These are phyloP conservation scores for Palythoa caribaeorum DNA, from an alignment of 92 coral and sea anemone species.

Conservation along the genomic window DNA sequence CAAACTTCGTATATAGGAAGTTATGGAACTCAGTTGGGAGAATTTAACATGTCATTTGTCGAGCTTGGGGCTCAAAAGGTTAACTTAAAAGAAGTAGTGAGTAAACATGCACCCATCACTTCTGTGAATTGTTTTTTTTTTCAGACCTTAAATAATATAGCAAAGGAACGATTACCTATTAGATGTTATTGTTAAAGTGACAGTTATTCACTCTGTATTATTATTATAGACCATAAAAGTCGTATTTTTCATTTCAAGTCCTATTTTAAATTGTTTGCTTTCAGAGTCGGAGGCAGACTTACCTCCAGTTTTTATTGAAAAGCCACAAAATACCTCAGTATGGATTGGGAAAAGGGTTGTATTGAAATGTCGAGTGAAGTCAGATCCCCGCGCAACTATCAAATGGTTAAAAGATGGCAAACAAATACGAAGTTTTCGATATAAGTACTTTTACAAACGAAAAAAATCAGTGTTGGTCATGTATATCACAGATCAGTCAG, in stretches of 20 bases:
- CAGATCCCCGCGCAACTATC: conserved; percentile 62
- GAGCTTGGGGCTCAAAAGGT: too few species aligned
- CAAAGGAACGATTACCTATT: too few species aligned
- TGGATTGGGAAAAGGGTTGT: neutral
- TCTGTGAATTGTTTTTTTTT: too few species aligned
- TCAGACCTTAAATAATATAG: too few species aligned
- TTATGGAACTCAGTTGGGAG: too few species aligned
- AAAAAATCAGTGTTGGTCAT: conserved; percentile 26
- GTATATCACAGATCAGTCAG: conserved; percentile 58
- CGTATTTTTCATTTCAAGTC: neutral
- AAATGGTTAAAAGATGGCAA: conserved; percentile 74
- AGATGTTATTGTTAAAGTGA: too few species aligned
- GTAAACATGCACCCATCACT: too few species aligned
- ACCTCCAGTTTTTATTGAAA: conserved; percentile 60
- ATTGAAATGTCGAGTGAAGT: conserved; percentile 64
- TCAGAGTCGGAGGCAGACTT: conserved; percentile 32
- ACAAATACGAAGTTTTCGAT: neutral
- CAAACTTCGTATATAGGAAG: too few species aligned
- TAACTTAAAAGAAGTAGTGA: too few species aligned
- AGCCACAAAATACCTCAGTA: conserved; percentile 63
- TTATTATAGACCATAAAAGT: too few species aligned
- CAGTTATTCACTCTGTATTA: too few species aligned
- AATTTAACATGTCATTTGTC: too few species aligned
- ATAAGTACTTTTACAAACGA: conserved; percentile 18
- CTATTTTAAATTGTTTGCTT: conserved; percentile 11